Percentiles rank a stretch among this genome's conserved stretches.
These are phyloP conservation scores for Rhynchopsitta pachyrhyncha DNA, from an alignment of 2,113 vertebrate species.

Conservation along the genomic window DNA sequence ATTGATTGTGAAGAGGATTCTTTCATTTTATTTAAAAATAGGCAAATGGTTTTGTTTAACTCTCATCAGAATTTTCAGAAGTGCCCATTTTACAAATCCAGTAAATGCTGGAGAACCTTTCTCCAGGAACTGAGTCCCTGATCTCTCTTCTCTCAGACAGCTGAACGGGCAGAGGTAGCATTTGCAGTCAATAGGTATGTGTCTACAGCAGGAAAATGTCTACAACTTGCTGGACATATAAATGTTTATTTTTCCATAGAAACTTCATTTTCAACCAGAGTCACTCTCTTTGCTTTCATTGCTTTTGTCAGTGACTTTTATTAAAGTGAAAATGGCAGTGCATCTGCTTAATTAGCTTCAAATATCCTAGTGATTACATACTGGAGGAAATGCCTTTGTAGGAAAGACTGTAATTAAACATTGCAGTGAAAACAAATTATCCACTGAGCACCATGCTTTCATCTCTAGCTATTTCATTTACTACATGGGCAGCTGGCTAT, in stretches of 20 bases:
- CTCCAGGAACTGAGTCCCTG: neutral
- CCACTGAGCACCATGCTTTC: slow-evolving; percentile 48
- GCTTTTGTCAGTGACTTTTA: slow-evolving; percentile 64
- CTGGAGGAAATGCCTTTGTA: slow-evolving; percentile 66
- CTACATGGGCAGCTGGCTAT: slow-evolving; percentile 60
- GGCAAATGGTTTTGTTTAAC: neutral
- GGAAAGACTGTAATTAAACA: slow-evolving; percentile 76
- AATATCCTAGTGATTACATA: slow-evolving; percentile 71
- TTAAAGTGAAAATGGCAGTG: slow-evolving; percentile 67
- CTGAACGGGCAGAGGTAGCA: neutral
- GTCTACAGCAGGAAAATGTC: neutral
- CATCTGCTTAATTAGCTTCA: slow-evolving; percentile 75
- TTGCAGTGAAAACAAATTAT: slow-evolving; percentile 73
- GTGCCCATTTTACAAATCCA: neutral
- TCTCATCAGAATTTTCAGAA: neutral
- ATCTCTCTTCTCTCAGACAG: neutral
- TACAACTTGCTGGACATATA: neutral
- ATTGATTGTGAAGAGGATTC: neutral
- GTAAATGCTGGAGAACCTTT: neutral
- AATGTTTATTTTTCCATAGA: slow-evolving; percentile 19
- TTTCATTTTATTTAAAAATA: neutral
- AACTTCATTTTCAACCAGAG: slow-evolving; percentile 22
- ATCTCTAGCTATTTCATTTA: slow-evolving; percentile 59
- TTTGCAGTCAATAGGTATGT: neutral
- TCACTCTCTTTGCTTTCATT: slow-evolving; percentile 11